Evolutionary conservation across 1,140 invertebrate genomes (phyloP), one percentile per base, ranked within the genome.

Genomic region (Harpegnathos saltator): DNA sequence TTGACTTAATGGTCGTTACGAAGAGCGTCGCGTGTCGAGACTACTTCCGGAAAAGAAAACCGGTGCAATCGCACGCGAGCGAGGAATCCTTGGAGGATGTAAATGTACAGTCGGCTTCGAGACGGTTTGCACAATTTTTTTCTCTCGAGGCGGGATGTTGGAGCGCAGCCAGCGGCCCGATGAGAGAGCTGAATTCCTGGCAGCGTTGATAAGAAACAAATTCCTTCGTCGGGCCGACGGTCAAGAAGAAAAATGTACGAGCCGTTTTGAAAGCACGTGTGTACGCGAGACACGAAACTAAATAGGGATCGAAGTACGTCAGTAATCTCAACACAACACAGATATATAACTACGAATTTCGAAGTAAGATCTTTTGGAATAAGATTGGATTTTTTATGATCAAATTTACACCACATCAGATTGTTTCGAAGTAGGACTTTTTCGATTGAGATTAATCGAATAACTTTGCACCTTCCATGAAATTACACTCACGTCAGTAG

Each of bases 311-410:
- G n/a, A 69, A 44, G 58, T 5, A 71, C 1, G 11, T 17, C 24
- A 15, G 5, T 33, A 59, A 9, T 33, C 19, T 33, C 17, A 7
- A 48, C 17, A 11, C 24, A 33, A 50, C 72, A 29, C 17, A 61
- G 9, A 38, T n/a, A 44, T 73, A 15, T 24, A 58, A 44, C 58
- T 59, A 65, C 29, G 26, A 75, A 17, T 33, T 19, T 72, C 33
- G 17, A 50, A 63, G n/a, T n/a, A n/a, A 63, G 48, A 22, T 52
- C 22, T 75, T 50, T 75, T 44, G 14, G 24, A 75, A n/a, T 59
- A 29, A 24, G 58, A 58, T 59, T 17, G 17, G 19, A 44, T 74
- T 62, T 62, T 59, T 74, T 74, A 59, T 22, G 29, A 38, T 44
- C 9, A 38, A 22, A 24, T 56, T 58, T 58, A 24, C 14, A 58